phyloP scores from a whole-genome alignment of 2,113 vertebrate genomes.

The Colinus virginianus region DNA sequence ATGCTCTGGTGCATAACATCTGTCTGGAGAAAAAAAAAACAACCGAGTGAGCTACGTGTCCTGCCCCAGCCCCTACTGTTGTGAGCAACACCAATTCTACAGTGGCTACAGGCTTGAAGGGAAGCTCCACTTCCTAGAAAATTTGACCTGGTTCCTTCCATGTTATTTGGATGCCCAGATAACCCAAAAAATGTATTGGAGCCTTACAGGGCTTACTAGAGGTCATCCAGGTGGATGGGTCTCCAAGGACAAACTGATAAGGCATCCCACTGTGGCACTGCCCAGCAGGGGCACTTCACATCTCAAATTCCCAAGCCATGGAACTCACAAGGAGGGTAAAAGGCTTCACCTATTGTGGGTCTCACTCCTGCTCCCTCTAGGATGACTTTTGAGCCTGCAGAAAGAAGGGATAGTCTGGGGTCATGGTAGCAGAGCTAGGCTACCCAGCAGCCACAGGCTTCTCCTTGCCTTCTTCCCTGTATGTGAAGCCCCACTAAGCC shows the following conservation, averaged over 20 bases:
- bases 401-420: not conserved
- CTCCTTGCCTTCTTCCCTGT: not conserved
- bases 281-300: not conserved
- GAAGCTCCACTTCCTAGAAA: not conserved
- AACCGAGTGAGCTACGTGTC: rapidly evolving
- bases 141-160: not conserved
- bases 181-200: not conserved
- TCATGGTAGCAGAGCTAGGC: not conserved
- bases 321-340: not conserved
- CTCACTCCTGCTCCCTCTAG: not conserved
- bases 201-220: not conserved
- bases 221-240: not conserved
- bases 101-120: not conserved
- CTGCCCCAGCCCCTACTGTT: rapidly evolving
- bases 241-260: not conserved
- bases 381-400: not conserved
- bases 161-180: not conserved
- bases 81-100: not conserved
- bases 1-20: slow-evolving; percentile 87
- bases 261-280: not conserved
- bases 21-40: slow-evolving; percentile 66
- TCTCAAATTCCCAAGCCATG: not conserved
- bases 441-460: not conserved
- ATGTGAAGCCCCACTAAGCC: not conserved
- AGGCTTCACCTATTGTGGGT: not conserved